These are phyloP conservation scores for Nebria salina DNA, from an alignment of 2,888 invertebrate genomes.

Conservation along the genomic window DNA sequence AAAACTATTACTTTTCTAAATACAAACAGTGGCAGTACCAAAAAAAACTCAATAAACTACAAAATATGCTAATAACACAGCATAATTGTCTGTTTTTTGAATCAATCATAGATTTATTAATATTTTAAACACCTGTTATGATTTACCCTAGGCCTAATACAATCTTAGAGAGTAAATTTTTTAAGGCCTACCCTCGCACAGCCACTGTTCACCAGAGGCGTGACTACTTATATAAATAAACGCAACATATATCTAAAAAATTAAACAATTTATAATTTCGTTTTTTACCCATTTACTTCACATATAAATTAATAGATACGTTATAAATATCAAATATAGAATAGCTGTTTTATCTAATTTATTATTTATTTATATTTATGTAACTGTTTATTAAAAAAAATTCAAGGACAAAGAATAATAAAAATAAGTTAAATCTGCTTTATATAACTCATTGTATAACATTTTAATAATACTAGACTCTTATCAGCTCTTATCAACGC, in stretches of 20 bases:
- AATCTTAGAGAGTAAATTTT: no score
- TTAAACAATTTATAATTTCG: no score
- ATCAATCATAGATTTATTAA: no score
- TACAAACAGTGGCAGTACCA: neutral
- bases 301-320: no score
- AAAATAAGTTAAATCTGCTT: neutral
- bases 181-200: no score
- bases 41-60: neutral
- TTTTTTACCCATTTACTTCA: no score
- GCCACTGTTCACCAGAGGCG: neutral
- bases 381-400: neutral
- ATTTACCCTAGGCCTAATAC: no score
- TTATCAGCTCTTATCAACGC: conserved; percentile 13
- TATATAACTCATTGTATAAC: neutral
- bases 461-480: neutral
- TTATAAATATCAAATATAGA: no score
- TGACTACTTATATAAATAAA: neutral
- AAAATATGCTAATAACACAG: no score
- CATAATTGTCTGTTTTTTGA: no score
- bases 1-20: conserved; percentile 5
- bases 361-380: neutral
- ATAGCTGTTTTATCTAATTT: neutral
- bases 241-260: no score
- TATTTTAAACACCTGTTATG: no score
- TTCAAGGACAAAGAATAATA: neutral